phyloP scores from a whole-genome alignment of 2,113 vertebrate species.

The Turnix velox region DNA sequence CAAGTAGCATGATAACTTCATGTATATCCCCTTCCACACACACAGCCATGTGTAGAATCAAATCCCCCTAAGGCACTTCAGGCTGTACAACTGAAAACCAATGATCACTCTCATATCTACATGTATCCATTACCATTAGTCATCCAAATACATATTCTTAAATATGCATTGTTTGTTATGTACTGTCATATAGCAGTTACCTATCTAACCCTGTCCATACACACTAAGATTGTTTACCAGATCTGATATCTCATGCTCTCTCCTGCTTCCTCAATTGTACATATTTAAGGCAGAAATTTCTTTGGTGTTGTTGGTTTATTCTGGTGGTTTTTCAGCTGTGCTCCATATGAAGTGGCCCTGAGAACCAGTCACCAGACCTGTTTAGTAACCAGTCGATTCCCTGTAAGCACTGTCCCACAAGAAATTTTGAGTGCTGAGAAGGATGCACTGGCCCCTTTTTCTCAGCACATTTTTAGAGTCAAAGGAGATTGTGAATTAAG shows the following conservation, averaged over 20 bases:
- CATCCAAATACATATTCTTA: not conserved
- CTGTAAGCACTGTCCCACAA: not conserved
- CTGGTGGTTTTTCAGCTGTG: not conserved
- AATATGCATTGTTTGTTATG: not conserved
- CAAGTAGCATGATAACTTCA: slow-evolving; percentile 42
- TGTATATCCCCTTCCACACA: not conserved
- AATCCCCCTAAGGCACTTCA: not conserved
- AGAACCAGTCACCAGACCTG: not conserved
- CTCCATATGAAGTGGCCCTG: not conserved
- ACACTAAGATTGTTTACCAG: not conserved
- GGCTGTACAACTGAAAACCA: not conserved
- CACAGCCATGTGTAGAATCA: not conserved
- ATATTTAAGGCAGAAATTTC: not conserved
- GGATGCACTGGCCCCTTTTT: not conserved
- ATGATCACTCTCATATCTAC: not conserved
- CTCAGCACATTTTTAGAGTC: not conserved
- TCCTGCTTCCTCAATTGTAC: no score
- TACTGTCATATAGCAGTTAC: not conserved
- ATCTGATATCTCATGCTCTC: not conserved
- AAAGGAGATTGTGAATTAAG: not conserved
- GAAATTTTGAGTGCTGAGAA: not conserved
- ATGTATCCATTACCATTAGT: not conserved
- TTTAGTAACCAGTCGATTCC: not conserved
- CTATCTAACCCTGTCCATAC: not conserved
- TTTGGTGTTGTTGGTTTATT: not conserved